Conservation (phyloP, 2,797 vertebrate genomes). For the Pseudochromis fuscus region DNA sequence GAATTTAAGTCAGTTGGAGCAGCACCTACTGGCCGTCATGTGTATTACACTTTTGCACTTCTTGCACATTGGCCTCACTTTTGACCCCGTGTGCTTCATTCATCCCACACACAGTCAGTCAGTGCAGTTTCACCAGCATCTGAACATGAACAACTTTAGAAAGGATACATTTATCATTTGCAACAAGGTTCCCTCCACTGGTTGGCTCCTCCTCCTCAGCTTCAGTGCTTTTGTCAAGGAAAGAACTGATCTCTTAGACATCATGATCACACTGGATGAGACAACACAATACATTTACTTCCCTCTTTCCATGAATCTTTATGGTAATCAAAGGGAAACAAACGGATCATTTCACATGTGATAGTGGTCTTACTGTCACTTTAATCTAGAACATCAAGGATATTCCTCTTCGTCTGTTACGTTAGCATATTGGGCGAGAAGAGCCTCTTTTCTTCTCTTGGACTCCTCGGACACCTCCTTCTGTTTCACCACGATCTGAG, state of each 20-base stretch:
- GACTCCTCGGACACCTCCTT: slow-evolving; percentile 89
- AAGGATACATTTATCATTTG: slow-evolving; percentile 96
- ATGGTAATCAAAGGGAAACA: not conserved
- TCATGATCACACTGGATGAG: not conserved
- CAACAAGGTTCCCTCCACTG: slow-evolving; percentile 62
- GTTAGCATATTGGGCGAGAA: slow-evolving; percentile 96
- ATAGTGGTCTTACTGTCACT: not conserved
- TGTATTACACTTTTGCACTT: too few relatives aligned
- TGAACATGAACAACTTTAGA: slow-evolving; percentile 12
- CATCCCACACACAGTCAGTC: too few relatives aligned
- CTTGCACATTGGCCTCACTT: too few relatives aligned
- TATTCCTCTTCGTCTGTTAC: slow-evolving; percentile 97
- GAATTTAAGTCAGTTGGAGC: too few relatives aligned
- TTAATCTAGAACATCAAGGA: slow-evolving; percentile 84
- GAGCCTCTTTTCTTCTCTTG: slow-evolving; percentile 91
- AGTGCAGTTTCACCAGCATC: not conserved
- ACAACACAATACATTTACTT: not conserved
- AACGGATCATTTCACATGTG: not conserved
- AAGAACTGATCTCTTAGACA: slow-evolving; percentile 37
- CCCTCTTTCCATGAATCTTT: not conserved
- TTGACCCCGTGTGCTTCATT: too few relatives aligned
- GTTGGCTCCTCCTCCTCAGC: slow-evolving; percentile 86
- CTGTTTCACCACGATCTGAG: slow-evolving; percentile 96
- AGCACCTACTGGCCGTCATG: too few relatives aligned
- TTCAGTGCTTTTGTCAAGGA: slow-evolving; percentile 92